Base-by-base conservation (phyloP, 1,140 invertebrate genomes). In the Eubasilissa regina region DNA sequence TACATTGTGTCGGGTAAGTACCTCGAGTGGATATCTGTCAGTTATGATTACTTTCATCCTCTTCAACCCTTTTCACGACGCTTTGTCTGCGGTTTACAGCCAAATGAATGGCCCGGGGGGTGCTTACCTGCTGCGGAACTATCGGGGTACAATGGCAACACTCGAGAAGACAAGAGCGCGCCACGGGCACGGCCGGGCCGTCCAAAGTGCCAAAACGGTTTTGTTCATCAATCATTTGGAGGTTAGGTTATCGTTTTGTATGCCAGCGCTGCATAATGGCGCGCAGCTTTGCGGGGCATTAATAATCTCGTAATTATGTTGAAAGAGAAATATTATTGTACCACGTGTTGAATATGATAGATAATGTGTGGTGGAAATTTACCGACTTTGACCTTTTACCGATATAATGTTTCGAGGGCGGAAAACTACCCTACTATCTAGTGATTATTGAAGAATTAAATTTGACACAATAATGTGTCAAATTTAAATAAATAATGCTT, bases 31-130 rank as follows among this genome's bases (percentile, higher is more conserved):
- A 75, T 75, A 77, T 68, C 75, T 81, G 80, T 81, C 80, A 78
- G 80, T 81, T 81, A 73, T 77, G 76, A 81, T 81, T 81, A 81
- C 80, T 81, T 70, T 74, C 62, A 75, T 81, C 80, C 80, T 75
- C 56, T 51, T 53, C 66, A 81, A 81, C 72, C 80, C 80, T 78
- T 81, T 81, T 81, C 80, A 81, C 66, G 66, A 25, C 35, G 66
- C 51, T 77, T 80, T 77, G 79, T 80, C 79, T 80, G 75, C 79
- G 79, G 79, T 79, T 79, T 79, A 79, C 78, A 75, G 78, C 72
- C 70, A 79, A 75, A 79, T 74, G 78, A 79, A 74, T 70, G 64
- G 45, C 66, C 76, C 19, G 21, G 60, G 60, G 58, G 25, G 58
- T 70, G 25, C 70, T 73, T 55, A 73, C 70, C 70, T 73, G 70